Evolutionary conservation across 2,113 vertebrate species (phyloP).

Genomic region (Mus musculus): GRCm39 chr2:166033501-166034000

Average conservation of each 20-base stretch:
- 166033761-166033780: background rate
- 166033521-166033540: background rate
- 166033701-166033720: background rate
- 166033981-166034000: background rate
- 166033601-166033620: too few relatives aligned
- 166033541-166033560: background rate
- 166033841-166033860: background rate
- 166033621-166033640: background rate
- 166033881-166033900: background rate
- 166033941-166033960: background rate
- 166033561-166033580: too few relatives aligned
- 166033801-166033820: background rate
- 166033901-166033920: background rate
- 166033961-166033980: background rate
- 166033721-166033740: background rate
- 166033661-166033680: background rate
- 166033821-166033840: background rate
- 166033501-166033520: background rate
- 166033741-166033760: slow-evolving; percentile 4
- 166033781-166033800: background rate
- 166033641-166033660: background rate
- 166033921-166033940: background rate
- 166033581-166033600: too few relatives aligned
- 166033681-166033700: background rate
- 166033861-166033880: background rate